Conservation (phyloP, 2,797 vertebrate species). For the Rhincodon typus region DNA sequence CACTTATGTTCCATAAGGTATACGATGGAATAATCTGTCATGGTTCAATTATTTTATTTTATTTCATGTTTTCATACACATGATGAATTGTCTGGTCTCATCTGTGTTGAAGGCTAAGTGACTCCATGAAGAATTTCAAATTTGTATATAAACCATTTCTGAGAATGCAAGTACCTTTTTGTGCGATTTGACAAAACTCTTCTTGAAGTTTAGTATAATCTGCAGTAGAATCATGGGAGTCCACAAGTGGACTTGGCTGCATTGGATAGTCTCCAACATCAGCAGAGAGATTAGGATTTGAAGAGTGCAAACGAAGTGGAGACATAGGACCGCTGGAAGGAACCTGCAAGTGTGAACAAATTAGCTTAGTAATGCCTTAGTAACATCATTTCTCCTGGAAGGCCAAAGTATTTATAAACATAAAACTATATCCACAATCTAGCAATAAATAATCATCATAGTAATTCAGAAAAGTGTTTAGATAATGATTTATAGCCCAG, state of each 20-base stretch:
- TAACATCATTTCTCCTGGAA: conserved; percentile 40
- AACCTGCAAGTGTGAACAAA: conserved; percentile 63
- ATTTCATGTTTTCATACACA: not conserved
- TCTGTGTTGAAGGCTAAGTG: not conserved
- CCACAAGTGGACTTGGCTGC: conserved; percentile 69
- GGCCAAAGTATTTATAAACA: not conserved
- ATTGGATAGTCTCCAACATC: conserved; percentile 83
- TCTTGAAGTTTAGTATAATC: conserved; percentile 97
- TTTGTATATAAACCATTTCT: not conserved
- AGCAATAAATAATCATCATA: not conserved
- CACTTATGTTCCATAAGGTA: not conserved
- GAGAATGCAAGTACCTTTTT: conserved; percentile 73
- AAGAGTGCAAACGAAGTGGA: conserved; percentile 85
- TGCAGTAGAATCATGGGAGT: conserved; percentile 73
- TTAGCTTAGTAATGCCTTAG: conserved; percentile 5
- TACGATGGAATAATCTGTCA: not conserved
- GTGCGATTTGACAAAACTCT: conserved; percentile 92
- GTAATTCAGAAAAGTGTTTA: not conserved
- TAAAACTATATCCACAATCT: not conserved
- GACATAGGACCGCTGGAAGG: conserved; percentile 89
- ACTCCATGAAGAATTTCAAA: not conserved
- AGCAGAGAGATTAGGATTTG: conserved; percentile 94
- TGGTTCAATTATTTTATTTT: not conserved
- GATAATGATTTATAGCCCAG: not conserved
- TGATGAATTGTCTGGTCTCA: not conserved